These are phyloP conservation scores for Apis cerana DNA, from an alignment of 1,140 invertebrate species.

Conservation along the genomic window DNA sequence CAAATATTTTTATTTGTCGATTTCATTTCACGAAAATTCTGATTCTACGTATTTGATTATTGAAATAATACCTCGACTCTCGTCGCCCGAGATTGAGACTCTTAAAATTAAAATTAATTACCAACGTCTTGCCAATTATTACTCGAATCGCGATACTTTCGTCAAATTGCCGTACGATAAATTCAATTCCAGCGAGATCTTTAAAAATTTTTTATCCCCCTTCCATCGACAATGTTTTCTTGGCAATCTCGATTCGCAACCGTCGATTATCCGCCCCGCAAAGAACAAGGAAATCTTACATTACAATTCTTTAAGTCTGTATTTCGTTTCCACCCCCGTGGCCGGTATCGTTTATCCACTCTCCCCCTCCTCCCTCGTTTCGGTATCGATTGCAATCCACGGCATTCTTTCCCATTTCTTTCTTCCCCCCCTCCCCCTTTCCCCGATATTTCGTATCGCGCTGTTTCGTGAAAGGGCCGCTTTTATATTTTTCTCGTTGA, in stretches of 20 bases:
- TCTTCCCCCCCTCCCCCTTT: too few species aligned
- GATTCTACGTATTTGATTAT: too few species aligned
- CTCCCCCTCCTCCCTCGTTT: slow-evolving; percentile 18
- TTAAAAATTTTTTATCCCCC: background rate
- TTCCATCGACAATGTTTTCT: slow-evolving; percentile 1
- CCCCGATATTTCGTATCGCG: background rate
- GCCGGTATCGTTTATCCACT: slow-evolving; percentile 29
- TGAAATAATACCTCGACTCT: too few species aligned
- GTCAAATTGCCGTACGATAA: too few species aligned
- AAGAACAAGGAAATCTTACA: slow-evolving; percentile 48
- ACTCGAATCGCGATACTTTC: too few species aligned
- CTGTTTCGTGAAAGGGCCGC: slow-evolving; percentile 48
- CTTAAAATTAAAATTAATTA: too few species aligned
- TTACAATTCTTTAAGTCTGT: slow-evolving; percentile 25
- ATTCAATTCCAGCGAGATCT: too few species aligned
- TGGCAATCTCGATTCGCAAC: background rate
- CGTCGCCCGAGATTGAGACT: too few species aligned
- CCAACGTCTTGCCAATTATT: too few species aligned
- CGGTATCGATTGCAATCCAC: slow-evolving; percentile 63
- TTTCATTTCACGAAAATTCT: too few species aligned
- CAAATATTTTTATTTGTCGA: too few species aligned
- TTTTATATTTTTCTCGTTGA: slow-evolving; percentile 52
- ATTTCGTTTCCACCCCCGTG: slow-evolving; percentile 11
- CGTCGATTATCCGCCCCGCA: slow-evolving; percentile 32
- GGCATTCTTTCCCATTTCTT: background rate